Conservation (phyloP, 2,888 invertebrate genomes). For the Ectemnius continuus region DNA sequence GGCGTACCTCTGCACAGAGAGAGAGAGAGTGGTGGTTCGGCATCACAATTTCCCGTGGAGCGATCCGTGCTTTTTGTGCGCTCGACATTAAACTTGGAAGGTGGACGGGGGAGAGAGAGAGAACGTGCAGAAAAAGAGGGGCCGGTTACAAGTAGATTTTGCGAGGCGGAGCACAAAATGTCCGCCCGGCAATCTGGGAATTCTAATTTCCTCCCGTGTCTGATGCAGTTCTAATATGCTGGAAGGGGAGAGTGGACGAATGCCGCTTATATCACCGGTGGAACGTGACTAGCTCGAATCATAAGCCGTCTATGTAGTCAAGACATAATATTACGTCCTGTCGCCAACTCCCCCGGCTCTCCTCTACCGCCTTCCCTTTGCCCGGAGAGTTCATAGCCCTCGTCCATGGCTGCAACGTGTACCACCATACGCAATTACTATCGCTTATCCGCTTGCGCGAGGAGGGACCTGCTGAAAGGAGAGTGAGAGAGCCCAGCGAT, state of each 20-base stretch:
- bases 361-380: constrained; percentile 19
- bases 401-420: constrained; percentile 4
- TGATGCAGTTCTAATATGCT: constrained; percentile 6
- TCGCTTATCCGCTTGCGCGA: constrained; percentile 6
- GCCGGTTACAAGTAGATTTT: no score
- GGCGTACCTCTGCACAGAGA: no score
- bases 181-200: constrained; percentile 2
- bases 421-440: neutral
- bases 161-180: neutral
- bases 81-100: neutral
- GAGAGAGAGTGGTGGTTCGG: neutral
- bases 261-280: constrained; percentile 25
- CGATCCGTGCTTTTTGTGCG: neutral
- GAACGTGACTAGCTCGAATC: constrained; percentile 41
- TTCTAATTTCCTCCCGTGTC: constrained; percentile 4
- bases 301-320: constrained; percentile 44
- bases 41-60: constrained; percentile 2
- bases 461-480: neutral
- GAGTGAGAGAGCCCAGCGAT: no score
- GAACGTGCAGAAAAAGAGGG: neutral
- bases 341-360: constrained; percentile 27
- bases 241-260: neutral
- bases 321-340: constrained; percentile 42
- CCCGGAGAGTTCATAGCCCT: constrained; percentile 9
- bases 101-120: no score